phyloP scores from a whole-genome alignment of 1,140 invertebrate species.

The Eumeta japonica region DNA sequence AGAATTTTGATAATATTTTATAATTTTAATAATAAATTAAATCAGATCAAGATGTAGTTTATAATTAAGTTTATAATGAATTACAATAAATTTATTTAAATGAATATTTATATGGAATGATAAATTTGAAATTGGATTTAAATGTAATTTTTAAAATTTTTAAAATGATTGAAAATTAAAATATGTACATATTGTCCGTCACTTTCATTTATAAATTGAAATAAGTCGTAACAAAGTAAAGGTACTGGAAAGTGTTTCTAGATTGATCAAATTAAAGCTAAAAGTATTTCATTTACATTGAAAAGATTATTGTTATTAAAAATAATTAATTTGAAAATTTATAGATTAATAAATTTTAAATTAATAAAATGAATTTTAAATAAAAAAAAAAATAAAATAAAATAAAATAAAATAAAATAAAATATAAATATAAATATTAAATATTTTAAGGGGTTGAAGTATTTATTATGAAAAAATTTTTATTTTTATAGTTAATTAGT shows the following conservation, averaged over 20 bases:
- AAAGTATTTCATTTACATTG: conserved; percentile 62
- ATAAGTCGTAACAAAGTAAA: conserved; percentile 75
- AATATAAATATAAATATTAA: too few relatives aligned
- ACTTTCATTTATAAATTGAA: conserved; percentile 61
- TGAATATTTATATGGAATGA: conserved; percentile 21
- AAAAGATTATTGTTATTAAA: conserved; percentile 46
- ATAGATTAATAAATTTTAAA: conserved; percentile 30
- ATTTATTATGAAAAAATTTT: conserved; percentile 46
- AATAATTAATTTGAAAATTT: conserved; percentile 52
- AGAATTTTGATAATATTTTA: conserved; percentile 49
- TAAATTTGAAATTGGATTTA: conserved; percentile 31
- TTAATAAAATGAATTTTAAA: conserved; percentile 31
- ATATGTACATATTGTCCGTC: conserved; percentile 68
- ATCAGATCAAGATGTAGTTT: conserved; percentile 63
- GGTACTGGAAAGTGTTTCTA: conserved; percentile 66
- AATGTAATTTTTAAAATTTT: conserved; percentile 34
- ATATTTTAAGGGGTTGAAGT: conserved; percentile 38
- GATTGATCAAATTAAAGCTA: conserved; percentile 59
- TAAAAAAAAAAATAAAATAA: conserved; percentile 6
- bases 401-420: too few relatives aligned
- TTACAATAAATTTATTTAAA: conserved; percentile 35
- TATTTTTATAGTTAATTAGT: conserved; percentile 51
- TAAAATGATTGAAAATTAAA: conserved; percentile 32
- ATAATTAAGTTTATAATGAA: conserved; percentile 47
- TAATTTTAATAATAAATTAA: conserved; percentile 45